Percentiles rank a stretch among this genome's conserved stretches.
These are phyloP conservation scores for Phyllopteryx taeniolatus DNA, from an alignment of 2,113 vertebrate species.

Conservation along the genomic window DNA sequence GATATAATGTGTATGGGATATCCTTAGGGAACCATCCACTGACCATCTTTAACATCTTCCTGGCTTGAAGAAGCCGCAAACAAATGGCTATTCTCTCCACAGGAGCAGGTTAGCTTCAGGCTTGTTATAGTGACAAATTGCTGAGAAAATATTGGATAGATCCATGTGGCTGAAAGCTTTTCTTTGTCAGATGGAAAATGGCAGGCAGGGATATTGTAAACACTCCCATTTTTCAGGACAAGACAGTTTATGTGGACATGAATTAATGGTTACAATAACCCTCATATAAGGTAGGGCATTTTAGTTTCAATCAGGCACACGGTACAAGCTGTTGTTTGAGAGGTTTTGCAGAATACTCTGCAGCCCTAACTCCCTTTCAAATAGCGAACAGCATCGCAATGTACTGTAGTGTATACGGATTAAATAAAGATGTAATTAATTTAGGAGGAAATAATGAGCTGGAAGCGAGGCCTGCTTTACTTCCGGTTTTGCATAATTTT, in stretches of 20 bases:
- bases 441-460: too few relatives aligned
- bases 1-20: not conserved
- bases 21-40: conserved; percentile 8
- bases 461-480: too few relatives aligned
- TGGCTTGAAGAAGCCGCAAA: conserved; percentile 23
- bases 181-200: not conserved
- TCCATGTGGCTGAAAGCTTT: not conserved
- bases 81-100: conserved; percentile 36
- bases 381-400: too few relatives aligned
- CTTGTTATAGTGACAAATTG: conserved; percentile 6
- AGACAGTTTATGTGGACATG: not conserved
- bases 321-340: too few relatives aligned
- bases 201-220: not conserved
- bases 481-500: too few relatives aligned
- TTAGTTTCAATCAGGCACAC: too few relatives aligned
- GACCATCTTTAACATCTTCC: conserved; percentile 22
- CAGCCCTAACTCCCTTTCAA: too few relatives aligned
- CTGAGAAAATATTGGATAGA: conserved; percentile 9
- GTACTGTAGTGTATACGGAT: not conserved
- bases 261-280: not conserved
- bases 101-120: conserved; percentile 24
- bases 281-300: not conserved
- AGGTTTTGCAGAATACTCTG: too few relatives aligned
- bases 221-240: not conserved
- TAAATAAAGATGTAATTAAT: too few relatives aligned